Conservation (phyloP, 1,140 invertebrate genomes). For the Calycopis cecrops region DNA sequence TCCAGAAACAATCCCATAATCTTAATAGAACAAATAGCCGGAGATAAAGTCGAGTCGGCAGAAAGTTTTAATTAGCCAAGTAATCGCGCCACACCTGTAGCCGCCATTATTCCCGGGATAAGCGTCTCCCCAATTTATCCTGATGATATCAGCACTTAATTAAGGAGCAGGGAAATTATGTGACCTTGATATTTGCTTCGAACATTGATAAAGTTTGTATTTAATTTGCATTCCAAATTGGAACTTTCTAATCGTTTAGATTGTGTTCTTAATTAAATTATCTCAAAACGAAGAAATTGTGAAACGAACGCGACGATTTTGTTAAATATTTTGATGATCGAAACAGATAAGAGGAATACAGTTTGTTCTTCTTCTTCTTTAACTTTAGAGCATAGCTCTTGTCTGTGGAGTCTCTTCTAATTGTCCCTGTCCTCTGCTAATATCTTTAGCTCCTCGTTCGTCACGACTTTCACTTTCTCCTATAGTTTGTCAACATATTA, state of each 20-base stretch:
- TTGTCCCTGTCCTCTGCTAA: no score
- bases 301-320: no score
- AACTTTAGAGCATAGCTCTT: no score
- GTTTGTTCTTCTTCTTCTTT: no score
- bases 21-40: conserved; percentile 18
- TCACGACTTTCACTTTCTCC: no score
- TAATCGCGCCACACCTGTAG: conserved; percentile 19
- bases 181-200: conserved; percentile 7
- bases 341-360: no score
- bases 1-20: conserved; percentile 18
- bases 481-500: no score
- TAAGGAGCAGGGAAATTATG: conserved; percentile 12
- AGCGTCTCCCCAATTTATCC: conserved; percentile 18
- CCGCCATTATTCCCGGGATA: conserved; percentile 15
- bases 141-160: conserved; percentile 21
- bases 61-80: conserved; percentile 21
- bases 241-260: conserved; percentile 4
- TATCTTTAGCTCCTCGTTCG: no score
- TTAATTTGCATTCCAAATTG: conserved; percentile 8
- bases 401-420: no score
- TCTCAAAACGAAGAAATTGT: no score
- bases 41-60: conserved; percentile 19
- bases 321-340: no score
- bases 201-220: conserved; percentile 8
- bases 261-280: not conserved